phyloP scores from a whole-genome alignment of 2,888 invertebrate genomes.

The Ceriagrion tenellum region DNA sequence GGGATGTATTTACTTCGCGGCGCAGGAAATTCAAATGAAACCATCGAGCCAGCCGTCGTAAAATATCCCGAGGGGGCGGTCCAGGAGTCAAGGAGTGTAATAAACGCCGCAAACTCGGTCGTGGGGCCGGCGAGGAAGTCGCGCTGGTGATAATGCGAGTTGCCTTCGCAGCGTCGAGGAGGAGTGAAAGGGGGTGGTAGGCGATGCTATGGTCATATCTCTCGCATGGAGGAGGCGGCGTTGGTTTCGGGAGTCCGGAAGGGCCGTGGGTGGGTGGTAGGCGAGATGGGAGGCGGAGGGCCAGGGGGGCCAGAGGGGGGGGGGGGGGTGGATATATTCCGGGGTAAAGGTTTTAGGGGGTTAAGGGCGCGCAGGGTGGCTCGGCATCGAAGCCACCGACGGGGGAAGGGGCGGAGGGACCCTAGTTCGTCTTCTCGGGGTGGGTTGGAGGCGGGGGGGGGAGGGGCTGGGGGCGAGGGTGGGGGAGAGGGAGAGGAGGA shows the following conservation, averaged over 20 bases:
- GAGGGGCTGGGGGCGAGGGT: neutral
- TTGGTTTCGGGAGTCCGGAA: neutral
- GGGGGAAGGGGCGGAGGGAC: neutral
- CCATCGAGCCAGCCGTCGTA: too few species aligned
- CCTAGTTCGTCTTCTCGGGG: neutral
- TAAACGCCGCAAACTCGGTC: too few species aligned
- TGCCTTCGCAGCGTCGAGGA: neutral
- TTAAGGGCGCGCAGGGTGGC: neutral
- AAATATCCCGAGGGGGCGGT: too few species aligned
- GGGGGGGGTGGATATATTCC: neutral
- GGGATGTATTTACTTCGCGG: too few species aligned
- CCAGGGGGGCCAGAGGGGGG: too few species aligned
- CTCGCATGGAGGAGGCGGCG: neutral
- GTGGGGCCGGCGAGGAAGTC: too few species aligned
- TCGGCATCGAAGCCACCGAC: neutral
- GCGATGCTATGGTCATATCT: neutral
- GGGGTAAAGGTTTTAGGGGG: neutral
- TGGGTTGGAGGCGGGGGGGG: slow-evolving; percentile 61
- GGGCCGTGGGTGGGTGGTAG: neutral
- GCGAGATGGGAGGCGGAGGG: neutral
- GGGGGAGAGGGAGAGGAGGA: slow-evolving; percentile 64
- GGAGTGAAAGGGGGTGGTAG: neutral
- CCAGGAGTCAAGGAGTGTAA: too few species aligned
- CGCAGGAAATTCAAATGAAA: neutral
- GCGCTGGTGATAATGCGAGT: neutral